Evolutionary conservation across 2,888 invertebrate species (phyloP), one percentile per base, ranked within the genome.

Genomic region (Brenthis daphne): DNA sequence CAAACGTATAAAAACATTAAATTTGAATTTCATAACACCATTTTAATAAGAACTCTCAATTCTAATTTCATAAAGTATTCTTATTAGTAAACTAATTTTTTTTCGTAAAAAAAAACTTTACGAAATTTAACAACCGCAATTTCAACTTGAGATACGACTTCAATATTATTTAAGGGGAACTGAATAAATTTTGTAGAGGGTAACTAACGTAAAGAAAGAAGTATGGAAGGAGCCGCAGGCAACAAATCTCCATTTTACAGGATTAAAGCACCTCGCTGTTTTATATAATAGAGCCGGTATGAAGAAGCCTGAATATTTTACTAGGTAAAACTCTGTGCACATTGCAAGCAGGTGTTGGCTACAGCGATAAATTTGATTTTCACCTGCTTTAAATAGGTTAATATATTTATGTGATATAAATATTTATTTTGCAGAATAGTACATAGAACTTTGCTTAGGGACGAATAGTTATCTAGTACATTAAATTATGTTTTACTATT

Each of bases 171-270:
- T 78, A 76, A 79, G 78, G 78, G 73, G 81, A 73, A 80, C 77
- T 75, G 79, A 80, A 84, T 85, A 83, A 83, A 84, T 85, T 85
- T 84, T 76, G 78, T 80, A 75, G 78, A 80, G 79, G 80, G 81
- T 83, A 84, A 82, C 82, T 83, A 80, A 80, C 79, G 79, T 82
- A 80, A 85, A 82, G 80, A 84, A 83, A 83, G 79, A 83, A 85
- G 79, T 80, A 80, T 79, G 79, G 76, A 80, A 76, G 76, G 79
- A 76, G 83, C 83, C 80, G 77, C 75, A 70, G 80, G 85, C 83
- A 80, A 85, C 85, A 86, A 89, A 88, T 88, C 87, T 86, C 81
- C 85, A 86, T 87, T 87, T 85, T 82, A 79, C 78, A 70, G 85
- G 85, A 87, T 86, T 89, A 88, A 85, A 85, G 80, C 84, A 82